Evolutionary conservation across 2,113 vertebrate species (phyloP).

Genomic region (Hemiprocne comata): DNA sequence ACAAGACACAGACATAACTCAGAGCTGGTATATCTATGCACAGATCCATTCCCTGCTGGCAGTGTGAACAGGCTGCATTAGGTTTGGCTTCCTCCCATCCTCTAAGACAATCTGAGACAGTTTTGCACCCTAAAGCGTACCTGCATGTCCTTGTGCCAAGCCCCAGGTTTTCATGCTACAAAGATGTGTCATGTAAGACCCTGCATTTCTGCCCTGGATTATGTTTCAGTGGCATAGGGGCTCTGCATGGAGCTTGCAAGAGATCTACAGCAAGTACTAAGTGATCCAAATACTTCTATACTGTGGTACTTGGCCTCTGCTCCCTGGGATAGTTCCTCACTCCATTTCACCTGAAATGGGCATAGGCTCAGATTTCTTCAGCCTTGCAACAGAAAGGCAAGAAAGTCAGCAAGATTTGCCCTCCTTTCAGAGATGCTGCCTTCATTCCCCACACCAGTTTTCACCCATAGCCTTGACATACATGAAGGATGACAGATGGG

Average conservation of each 20-base stretch:
- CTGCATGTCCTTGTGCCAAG: not conserved
- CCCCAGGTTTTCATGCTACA: not conserved
- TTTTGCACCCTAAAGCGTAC: not conserved
- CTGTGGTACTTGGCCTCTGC: not conserved
- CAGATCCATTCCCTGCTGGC: not conserved
- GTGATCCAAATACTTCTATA: not conserved
- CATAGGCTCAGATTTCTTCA: not conserved
- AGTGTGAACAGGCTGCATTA: not conserved
- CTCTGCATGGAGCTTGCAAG: not conserved
- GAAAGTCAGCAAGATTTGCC: not conserved
- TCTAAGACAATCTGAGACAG: not conserved
- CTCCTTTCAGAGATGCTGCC: not conserved
- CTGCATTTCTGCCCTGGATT: not conserved
- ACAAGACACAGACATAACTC: not conserved
- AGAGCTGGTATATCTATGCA: not conserved
- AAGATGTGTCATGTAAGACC: not conserved
- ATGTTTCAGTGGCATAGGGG: not conserved
- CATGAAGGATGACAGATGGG: not conserved
- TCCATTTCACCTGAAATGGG: not conserved
- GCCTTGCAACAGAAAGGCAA: not conserved
- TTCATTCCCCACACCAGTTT: not conserved
- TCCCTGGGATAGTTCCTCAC: not conserved
- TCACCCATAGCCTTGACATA: not conserved
- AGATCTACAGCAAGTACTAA: not conserved
- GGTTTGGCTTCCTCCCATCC: not conserved